Evolutionary conservation across 2,888 invertebrate species (phyloP), one percentile per base, ranked within the genome.

Genomic region (Erpobdella octoculata): DNA sequence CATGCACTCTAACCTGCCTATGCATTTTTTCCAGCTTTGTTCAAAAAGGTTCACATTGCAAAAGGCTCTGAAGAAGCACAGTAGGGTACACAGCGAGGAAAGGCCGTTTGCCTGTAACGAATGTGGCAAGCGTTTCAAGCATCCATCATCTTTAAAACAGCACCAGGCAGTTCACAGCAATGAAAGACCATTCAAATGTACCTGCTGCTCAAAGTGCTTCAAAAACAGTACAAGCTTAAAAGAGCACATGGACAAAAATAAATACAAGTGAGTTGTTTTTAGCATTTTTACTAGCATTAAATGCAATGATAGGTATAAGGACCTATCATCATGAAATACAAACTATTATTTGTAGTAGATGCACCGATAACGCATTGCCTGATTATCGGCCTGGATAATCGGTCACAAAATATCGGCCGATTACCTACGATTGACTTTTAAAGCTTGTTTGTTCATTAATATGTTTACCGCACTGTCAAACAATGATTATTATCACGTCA

Each of bases 141-240:
- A 36, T 9, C 21, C 66, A 6, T 36, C 66, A 12, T 41, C 37
- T 35, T 38, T 66, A 15, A 35, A n/a, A 6, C 37, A 36, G 28
- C 66, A 66, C 36, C 36, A 38, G 21, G n/a, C 41, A 25, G 41
- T 41, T 8, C 70, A 70, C 70, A 70, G 53, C n/a, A 37, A 58
- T 15, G 59, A 61, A 36, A n/a, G 38, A 35, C 58, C 61, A 8
- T 53, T 61, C 61, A 70, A 59, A 21, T 70, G 70, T 38, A 36
- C 35, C 8, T 28, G 38, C n/a, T 70, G 70, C 28, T 48, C 53
- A n/a, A 70, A 70, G 61, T 36, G 59, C 36, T 70, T 70, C 70
- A 61, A 38, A 12, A 37, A 38, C 33, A 25, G 8, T 18, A 33
- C 48, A 18, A 36, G 59, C 25, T 53, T 70, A 9, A 59, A 59